A percentile compares a stretch with the other conserved stretches of the same genome.
Evolutionary conservation across 2,888 invertebrate species (phyloP).

Genomic region (Hydraecia micacea): DNA sequence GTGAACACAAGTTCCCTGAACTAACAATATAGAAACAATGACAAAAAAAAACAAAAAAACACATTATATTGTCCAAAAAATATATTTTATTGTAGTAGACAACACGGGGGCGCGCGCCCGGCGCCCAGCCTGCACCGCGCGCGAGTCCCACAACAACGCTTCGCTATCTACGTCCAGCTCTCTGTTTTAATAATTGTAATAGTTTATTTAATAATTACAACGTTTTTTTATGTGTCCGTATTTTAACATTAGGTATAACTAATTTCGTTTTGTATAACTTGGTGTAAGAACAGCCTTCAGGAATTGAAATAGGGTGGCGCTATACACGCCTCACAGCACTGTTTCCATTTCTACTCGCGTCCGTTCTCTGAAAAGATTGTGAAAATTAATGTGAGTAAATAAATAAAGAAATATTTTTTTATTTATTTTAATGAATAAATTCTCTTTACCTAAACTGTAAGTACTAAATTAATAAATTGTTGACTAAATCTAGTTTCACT

Average conservation of each 20-base stretch:
- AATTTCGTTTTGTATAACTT: conserved; percentile 90
- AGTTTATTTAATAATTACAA: conserved; percentile 91
- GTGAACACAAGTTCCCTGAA: too few species aligned
- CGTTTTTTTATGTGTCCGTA: conserved; percentile 89
- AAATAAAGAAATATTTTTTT: too few species aligned
- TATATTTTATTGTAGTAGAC: conserved; percentile 91
- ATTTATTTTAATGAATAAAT: too few species aligned
- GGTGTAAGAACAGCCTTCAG: conserved; percentile 91
- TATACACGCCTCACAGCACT: conserved; percentile 94
- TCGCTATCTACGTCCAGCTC: conserved; percentile 90
- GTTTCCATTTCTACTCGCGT: conserved; percentile 97
- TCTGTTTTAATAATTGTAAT: conserved; percentile 91
- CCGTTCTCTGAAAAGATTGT: conserved; percentile 84
- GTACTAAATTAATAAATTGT: neutral
- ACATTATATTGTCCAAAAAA: conserved; percentile 88
- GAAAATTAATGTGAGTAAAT: neutral
- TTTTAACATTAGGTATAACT: conserved; percentile 90
- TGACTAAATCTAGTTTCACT: neutral
- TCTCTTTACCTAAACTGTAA: too few species aligned
- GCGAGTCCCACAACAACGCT: conserved; percentile 89
- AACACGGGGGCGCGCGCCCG: conserved; percentile 88
- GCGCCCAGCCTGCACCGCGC: conserved; percentile 88
- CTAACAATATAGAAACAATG: neutral
- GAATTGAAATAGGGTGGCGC: conserved; percentile 89
- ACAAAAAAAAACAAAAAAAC: conserved; percentile 60